Evolutionary conservation across 2,113 vertebrate species (phyloP).

Genomic region (Entelurus aequoreus): DNA sequence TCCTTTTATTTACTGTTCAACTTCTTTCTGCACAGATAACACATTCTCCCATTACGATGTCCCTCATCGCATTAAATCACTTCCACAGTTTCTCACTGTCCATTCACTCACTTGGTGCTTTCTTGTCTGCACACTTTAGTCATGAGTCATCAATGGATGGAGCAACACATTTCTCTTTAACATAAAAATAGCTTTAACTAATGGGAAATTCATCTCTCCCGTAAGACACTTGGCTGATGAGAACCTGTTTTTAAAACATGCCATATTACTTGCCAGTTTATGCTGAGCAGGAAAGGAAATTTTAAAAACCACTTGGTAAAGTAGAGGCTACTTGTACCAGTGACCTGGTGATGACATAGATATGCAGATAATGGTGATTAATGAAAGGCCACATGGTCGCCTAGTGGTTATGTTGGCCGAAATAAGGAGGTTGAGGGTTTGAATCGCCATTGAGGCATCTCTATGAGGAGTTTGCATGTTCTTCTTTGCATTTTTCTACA

Average conservation of each 20-base stretch:
- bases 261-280: background rate
- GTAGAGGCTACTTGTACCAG: too few species aligned
- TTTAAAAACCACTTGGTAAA: background rate
- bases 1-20: constrained; percentile 20
- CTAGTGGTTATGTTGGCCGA: too few species aligned
- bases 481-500: too few species aligned
- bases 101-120: constrained; percentile 5
- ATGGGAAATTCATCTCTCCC: background rate
- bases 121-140: constrained; percentile 2
- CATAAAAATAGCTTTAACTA: constrained; percentile 1
- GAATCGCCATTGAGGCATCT: too few species aligned
- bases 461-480: too few species aligned
- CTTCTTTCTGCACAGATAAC: constrained; percentile 8
- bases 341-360: too few species aligned
- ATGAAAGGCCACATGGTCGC: too few species aligned
- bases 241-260: background rate
- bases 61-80: background rate
- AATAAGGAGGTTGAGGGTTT: too few species aligned
- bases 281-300: background rate
- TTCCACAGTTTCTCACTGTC: constrained; percentile 4
- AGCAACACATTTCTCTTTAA: background rate
- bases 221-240: background rate
- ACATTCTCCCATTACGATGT: constrained; percentile 1
- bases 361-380: too few species aligned
- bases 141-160: constrained; percentile 5